Evolutionary conservation across 2,888 invertebrate genomes (phyloP).

Genomic region (Masnerella sp.): DNA sequence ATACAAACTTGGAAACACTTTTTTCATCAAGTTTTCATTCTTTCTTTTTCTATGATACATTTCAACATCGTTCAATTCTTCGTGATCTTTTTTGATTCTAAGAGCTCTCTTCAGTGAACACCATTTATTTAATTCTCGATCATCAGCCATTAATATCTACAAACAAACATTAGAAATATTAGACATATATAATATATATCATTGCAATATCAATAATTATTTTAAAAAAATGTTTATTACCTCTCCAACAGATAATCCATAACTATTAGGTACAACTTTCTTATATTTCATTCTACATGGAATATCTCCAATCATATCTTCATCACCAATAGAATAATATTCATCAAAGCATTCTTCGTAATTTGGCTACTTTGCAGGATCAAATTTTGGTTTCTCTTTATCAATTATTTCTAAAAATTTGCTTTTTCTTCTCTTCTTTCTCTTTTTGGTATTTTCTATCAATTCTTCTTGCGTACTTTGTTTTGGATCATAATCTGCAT

Average conservation of each 20-base stretch:
- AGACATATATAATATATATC: no score
- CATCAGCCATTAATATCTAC: slow-evolving; percentile 93
- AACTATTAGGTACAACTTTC: slow-evolving; percentile 92
- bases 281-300: slow-evolving; percentile 96
- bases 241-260: slow-evolving; percentile 94
- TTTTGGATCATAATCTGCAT: slow-evolving; percentile 88
- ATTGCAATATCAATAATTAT: no score
- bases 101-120: slow-evolving; percentile 92
- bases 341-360: slow-evolving; percentile 95
- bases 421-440: slow-evolving; percentile 83
- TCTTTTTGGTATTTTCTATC: slow-evolving; percentile 81
- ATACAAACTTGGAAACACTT: slow-evolving; percentile 88
- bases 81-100: slow-evolving; percentile 86
- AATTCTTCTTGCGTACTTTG: slow-evolving; percentile 79
- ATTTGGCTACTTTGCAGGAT: slow-evolving; percentile 85
- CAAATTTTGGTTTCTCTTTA: slow-evolving; percentile 89
- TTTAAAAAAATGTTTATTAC: no score
- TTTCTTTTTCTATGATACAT: slow-evolving; percentile 86
- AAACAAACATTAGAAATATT: slow-evolving; percentile 49
- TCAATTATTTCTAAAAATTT: slow-evolving; percentile 86
- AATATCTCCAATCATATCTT: slow-evolving; percentile 94
- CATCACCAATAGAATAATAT: slow-evolving; percentile 96
- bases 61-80: slow-evolving; percentile 88
- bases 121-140: slow-evolving; percentile 97
- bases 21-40: slow-evolving; percentile 86